These are phyloP conservation scores for zebrafish (Danio rerio) DNA, from an alignment of 2,113 vertebrate species.

Conservation along the genomic window GRCz12tu NC_133189.1:13506001-13506500, in stretches of 20 bases:
- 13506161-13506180: constrained; percentile 59
- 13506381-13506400: too few species aligned
- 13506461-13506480: too few species aligned
- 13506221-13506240: constrained; percentile 36
- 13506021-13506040: too few species aligned
- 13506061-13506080: background rate
- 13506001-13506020: background rate
- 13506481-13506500: too few species aligned
- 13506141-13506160: constrained; percentile 56
- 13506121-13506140: constrained; percentile 30
- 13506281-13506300: constrained; percentile 38
- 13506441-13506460: too few species aligned
- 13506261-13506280: constrained; percentile 51
- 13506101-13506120: constrained; percentile 20
- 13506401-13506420: too few species aligned
- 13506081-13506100: constrained; percentile 40
- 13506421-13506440: too few species aligned
- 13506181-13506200: constrained; percentile 63
- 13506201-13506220: constrained; percentile 54
- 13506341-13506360: constrained; percentile 12
- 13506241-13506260: constrained; percentile 53
- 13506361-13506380: too few species aligned
- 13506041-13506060: too few species aligned
- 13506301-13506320: constrained; percentile 18
- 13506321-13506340: constrained; percentile 12